Conservation (phyloP, 2,888 invertebrate genomes). For the Drosophila picticornis region DNA sequence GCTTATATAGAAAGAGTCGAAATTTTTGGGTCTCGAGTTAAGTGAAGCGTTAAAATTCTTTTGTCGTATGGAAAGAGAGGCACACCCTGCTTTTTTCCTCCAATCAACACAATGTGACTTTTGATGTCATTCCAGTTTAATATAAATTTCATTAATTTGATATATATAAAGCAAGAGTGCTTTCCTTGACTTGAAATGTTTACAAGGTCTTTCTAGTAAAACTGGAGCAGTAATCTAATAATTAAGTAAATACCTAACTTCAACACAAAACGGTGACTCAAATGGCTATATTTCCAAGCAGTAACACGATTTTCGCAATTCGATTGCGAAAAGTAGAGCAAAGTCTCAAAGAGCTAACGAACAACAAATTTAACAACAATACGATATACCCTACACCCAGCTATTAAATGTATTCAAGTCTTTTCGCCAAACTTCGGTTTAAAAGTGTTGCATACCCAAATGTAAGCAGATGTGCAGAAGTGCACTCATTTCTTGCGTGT, state of each 20-base stretch:
- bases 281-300: background rate
- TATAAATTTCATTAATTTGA: background rate
- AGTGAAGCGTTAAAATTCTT: slow-evolving; percentile 58
- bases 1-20: slow-evolving; percentile 20
- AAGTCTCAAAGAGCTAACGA: background rate
- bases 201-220: background rate
- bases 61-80: slow-evolving; percentile 9
- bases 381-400: too few relatives aligned
- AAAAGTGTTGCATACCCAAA: background rate
- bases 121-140: slow-evolving; percentile 21
- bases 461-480: background rate
- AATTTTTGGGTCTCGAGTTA: slow-evolving; percentile 35
- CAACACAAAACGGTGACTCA: background rate
- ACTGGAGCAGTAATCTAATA: background rate
- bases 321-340: background rate
- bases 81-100: slow-evolving; percentile 38
- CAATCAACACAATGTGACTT: slow-evolving; percentile 32
- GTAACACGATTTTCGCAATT: background rate
- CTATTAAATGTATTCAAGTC: background rate
- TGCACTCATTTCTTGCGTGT: background rate
- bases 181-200: background rate
- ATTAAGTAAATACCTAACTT: background rate
- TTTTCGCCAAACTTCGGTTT: background rate
- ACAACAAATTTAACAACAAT: background rate
- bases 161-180: background rate